A percentile compares a stretch with the other conserved stretches of the same genome.
Evolutionary conservation across 1,140 invertebrate genomes (phyloP).

Genomic region (Drosophila simulans): DNA sequence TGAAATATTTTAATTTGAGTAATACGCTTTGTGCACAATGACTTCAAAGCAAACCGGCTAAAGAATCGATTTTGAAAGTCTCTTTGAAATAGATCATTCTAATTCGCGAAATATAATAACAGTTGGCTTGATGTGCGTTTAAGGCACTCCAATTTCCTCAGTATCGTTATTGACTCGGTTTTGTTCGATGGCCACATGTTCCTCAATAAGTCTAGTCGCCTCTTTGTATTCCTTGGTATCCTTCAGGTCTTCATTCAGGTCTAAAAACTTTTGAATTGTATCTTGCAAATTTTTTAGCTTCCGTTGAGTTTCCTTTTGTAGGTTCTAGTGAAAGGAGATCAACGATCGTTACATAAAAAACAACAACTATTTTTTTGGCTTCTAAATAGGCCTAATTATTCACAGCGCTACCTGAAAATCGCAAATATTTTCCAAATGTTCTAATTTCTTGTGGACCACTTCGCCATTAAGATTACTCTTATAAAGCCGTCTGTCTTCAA

Average conservation of each 20-base stretch:
- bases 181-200: background rate
- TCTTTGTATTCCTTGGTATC: slow-evolving; percentile 13
- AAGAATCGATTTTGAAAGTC: too few species aligned
- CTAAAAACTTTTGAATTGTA: slow-evolving; percentile 18
- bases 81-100: too few species aligned
- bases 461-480: background rate
- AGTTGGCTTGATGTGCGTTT: too few species aligned
- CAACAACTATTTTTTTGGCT: too few species aligned
- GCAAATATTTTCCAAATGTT: slow-evolving; percentile 19
- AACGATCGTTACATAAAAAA: too few species aligned
- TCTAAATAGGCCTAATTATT: too few species aligned
- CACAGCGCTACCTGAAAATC: slow-evolving; percentile 1
- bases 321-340: background rate
- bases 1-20: too few species aligned
- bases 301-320: background rate
- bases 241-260: slow-evolving; percentile 14
- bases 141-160: background rate
- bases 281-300: background rate
- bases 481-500: slow-evolving; percentile 17
- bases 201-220: slow-evolving; percentile 12
- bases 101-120: too few species aligned
- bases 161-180: background rate
- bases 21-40: too few species aligned
- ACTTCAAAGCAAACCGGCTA: too few species aligned
- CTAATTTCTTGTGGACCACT: slow-evolving; percentile 7